A percentile compares a stretch with the other conserved stretches of the same genome.
Conservation (phyloP, 2,888 invertebrate species). For the Netelia melanura region DNA sequence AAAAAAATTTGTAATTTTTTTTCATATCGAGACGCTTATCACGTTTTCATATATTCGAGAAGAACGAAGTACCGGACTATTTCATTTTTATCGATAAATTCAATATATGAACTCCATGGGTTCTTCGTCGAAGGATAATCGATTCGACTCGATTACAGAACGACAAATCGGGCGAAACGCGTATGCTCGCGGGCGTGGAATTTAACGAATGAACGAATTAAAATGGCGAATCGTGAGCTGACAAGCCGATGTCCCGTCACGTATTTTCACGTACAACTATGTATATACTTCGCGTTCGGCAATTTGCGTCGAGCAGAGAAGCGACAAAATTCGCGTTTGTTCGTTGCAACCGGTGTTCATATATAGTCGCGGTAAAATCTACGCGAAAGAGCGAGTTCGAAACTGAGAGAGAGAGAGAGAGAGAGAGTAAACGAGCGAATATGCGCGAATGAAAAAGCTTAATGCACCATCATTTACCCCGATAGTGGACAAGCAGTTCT, state of each 20-base stretch:
- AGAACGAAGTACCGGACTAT: not conserved
- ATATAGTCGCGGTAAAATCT: conserved; percentile 28
- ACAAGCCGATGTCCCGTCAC: conserved; percentile 44
- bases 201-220: conserved; percentile 56
- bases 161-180: conserved; percentile 15
- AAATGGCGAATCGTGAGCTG: conserved; percentile 64
- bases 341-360: conserved; percentile 18
- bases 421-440: conserved; percentile 63
- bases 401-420: not conserved
- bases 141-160: conserved; percentile 32
- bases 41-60: not conserved
- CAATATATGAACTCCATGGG: not conserved
- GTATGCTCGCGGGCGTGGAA: not conserved
- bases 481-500: conserved; percentile 83
- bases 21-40: not conserved
- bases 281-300: conserved; percentile 8
- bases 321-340: conserved; percentile 54
- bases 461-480: conserved; percentile 84
- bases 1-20: not conserved
- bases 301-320: conserved; percentile 54
- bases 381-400: conserved; percentile 19
- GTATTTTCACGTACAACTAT: not conserved
- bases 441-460: conserved; percentile 82
- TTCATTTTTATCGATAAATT: conserved; percentile 7
- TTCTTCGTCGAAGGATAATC: conserved; percentile 39